phyloP scores from a whole-genome alignment of 2,797 vertebrate species.

The Pseudochirops cupreus region DNA sequence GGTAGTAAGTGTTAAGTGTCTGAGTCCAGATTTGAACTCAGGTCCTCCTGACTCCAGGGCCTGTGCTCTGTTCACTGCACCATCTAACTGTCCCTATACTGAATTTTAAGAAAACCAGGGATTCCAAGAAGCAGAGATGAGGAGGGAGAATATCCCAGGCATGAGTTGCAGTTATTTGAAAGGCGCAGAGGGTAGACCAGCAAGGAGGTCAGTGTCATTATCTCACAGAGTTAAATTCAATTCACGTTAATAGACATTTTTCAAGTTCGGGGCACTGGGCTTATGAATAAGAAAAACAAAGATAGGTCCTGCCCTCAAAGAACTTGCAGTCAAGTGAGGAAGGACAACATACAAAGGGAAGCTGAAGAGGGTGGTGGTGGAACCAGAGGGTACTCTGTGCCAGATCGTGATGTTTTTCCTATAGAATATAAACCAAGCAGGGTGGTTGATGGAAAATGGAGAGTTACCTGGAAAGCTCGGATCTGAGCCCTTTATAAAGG shows the following conservation, averaged over 20 bases:
- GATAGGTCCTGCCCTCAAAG: background rate
- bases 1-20: too few relatives aligned
- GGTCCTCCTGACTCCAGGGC: too few relatives aligned
- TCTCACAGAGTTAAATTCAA: background rate
- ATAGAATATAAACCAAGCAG: too few relatives aligned
- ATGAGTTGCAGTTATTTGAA: background rate
- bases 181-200: background rate
- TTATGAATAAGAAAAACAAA: background rate
- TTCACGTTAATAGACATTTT: background rate
- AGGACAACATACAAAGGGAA: background rate
- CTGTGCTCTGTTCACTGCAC: too few relatives aligned
- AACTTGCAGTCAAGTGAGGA: background rate
- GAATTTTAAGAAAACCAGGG: background rate
- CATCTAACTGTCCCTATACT: too few relatives aligned
- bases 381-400: too few relatives aligned
- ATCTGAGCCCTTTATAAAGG: background rate
- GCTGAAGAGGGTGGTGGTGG: background rate
- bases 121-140: background rate
- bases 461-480: background rate
- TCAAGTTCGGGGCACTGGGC: background rate
- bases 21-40: too few relatives aligned
- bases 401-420: too few relatives aligned
- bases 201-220: background rate
- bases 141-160: background rate
- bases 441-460: background rate